These are phyloP conservation scores for Dendrolimus kikuchii DNA, from an alignment of 1,140 invertebrate genomes.

Conservation along the genomic window DNA sequence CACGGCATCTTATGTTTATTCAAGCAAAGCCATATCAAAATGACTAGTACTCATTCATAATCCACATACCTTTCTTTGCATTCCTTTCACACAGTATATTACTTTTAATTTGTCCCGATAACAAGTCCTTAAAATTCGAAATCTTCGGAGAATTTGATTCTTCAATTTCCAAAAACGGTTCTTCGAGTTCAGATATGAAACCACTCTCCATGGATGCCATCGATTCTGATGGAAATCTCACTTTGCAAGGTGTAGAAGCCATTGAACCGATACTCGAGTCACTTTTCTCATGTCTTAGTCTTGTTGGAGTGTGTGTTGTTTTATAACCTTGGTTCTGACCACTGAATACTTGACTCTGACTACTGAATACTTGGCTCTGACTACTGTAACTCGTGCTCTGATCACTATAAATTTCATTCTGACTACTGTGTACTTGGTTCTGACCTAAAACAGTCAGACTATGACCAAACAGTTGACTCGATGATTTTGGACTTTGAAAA, in stretches of 20 bases:
- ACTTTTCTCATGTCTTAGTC: slow-evolving; percentile 34
- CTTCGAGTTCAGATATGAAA: slow-evolving; percentile 55
- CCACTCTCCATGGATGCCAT: slow-evolving; percentile 58
- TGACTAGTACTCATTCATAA: no score
- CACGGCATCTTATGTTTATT: no score
- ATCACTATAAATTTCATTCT: no score
- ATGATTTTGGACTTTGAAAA: no score
- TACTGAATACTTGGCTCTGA: no score
- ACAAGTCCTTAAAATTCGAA: slow-evolving; percentile 40
- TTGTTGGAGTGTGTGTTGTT: slow-evolving; percentile 2
- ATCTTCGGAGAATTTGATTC: slow-evolving; percentile 53
- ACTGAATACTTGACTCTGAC: no score
- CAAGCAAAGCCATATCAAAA: no score
- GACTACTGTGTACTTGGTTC: no score
- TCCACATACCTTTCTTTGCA: slow-evolving; percentile 21
- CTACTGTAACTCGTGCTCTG: no score
- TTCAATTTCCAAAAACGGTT: slow-evolving; percentile 50
- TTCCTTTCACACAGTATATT: slow-evolving; percentile 21
- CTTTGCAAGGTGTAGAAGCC: slow-evolving; percentile 23
- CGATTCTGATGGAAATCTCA: slow-evolving; percentile 40
- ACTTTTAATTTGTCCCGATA: slow-evolving; percentile 51
- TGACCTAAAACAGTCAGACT: no score
- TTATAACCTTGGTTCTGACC: no score
- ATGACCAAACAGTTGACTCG: no score
- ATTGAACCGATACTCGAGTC: slow-evolving; percentile 45